A percentile compares a stretch with the other conserved stretches of the same genome.
Evolutionary conservation across 2,797 vertebrate genomes (phyloP).

Genomic region (Enteromius argenteus): DNA sequence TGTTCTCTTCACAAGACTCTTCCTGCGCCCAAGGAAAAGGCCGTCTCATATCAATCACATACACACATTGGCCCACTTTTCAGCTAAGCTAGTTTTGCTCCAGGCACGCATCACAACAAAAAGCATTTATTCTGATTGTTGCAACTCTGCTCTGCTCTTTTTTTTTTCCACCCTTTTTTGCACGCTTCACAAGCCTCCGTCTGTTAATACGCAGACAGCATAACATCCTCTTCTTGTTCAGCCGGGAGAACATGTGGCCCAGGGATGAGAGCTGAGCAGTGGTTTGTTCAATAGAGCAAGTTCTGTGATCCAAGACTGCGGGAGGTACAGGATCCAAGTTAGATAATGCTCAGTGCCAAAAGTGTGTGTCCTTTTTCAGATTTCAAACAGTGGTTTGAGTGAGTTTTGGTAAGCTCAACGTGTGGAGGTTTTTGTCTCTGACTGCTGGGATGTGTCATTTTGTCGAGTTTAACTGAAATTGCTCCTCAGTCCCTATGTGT

Average conservation of each 20-base stretch:
- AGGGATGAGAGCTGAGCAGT: slow-evolving; percentile 52
- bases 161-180: slow-evolving; percentile 48
- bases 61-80: slow-evolving; percentile 43
- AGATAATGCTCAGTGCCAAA: slow-evolving; percentile 63
- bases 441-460: slow-evolving; percentile 65
- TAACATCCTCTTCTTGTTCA: slow-evolving; percentile 48
- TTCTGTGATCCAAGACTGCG: slow-evolving; percentile 70
- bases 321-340: slow-evolving; percentile 71
- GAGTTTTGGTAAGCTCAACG: slow-evolving; percentile 21
- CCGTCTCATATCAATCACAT: slow-evolving; percentile 44
- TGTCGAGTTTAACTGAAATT: slow-evolving; percentile 76
- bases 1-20: slow-evolving; percentile 50
- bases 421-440: background rate
- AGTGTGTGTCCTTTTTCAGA: slow-evolving; percentile 3
- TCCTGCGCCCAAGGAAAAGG: slow-evolving; percentile 37
- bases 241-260: slow-evolving; percentile 49
- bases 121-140: slow-evolving; percentile 13
- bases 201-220: slow-evolving; percentile 58
- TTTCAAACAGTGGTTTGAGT: slow-evolving; percentile 4
- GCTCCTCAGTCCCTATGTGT: slow-evolving; percentile 61
- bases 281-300: slow-evolving; percentile 45
- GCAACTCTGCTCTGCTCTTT: slow-evolving; percentile 7
- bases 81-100: slow-evolving; percentile 23
- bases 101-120: slow-evolving; percentile 15
- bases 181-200: slow-evolving; percentile 73